These are phyloP conservation scores for Luscinia luscinia DNA, from an alignment of 2,797 vertebrate species.

Conservation along the genomic window DNA sequence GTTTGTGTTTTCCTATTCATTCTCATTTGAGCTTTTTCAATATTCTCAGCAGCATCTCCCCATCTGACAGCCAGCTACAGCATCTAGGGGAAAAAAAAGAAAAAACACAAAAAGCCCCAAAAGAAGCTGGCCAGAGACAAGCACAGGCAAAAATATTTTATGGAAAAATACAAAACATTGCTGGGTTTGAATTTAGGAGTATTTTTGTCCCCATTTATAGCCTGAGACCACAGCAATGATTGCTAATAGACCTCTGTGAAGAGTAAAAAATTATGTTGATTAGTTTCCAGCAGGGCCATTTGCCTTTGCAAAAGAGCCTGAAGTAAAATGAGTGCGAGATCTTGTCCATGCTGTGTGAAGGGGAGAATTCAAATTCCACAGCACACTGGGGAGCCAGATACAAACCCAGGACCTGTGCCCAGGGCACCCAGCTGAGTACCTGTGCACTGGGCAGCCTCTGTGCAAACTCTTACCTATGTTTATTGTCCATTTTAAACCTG, in stretches of 20 bases:
- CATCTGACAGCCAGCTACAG: background rate
- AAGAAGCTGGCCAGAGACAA: background rate
- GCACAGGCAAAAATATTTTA: background rate
- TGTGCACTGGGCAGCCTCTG: background rate
- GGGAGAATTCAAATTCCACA: conserved; percentile 65
- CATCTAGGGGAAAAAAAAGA: background rate
- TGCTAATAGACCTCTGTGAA: conserved; percentile 65
- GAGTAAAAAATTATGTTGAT: conserved; percentile 72
- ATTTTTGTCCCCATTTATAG: background rate
- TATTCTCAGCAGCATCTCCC: conserved; percentile 4
- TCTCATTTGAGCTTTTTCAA: background rate
- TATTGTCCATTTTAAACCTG: background rate
- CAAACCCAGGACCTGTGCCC: conserved; percentile 55
- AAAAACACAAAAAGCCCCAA: background rate
- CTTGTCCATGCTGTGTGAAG: conserved; percentile 57
- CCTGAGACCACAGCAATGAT: conserved; percentile 40
- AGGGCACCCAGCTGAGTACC: background rate
- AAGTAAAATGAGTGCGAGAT: conserved; percentile 47
- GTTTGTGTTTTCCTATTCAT: background rate
- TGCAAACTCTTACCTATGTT: background rate
- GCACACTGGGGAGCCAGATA: background rate
- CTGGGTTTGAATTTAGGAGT: conserved; percentile 24
- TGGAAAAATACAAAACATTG: conserved; percentile 25
- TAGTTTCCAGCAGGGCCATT: conserved; percentile 72
- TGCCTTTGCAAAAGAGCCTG: conserved; percentile 61